Base-by-base conservation (phyloP, 2,797 vertebrate genomes). In the Jordanella pulchra region DNA sequence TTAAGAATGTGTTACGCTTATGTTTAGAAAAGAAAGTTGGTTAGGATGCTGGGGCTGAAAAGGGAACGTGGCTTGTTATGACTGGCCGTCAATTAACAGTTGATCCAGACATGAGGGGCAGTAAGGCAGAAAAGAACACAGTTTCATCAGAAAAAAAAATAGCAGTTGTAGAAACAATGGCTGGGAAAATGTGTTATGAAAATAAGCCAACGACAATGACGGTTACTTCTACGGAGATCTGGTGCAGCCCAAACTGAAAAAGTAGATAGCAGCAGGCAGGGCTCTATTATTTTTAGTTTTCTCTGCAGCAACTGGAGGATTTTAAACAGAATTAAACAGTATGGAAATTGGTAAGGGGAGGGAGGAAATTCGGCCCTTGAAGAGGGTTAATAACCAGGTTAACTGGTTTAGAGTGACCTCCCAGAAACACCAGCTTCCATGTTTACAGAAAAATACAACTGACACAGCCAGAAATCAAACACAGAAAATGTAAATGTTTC, bases 81-180 rank as follows among this genome's bases (percentile, higher is more conserved):
- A 93, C 94, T 95, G 90, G 89, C 92, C 94, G 94, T 94, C 94
- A 94, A 93, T 94, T 94, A 93, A 86, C 91, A 90, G 93, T 89
- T 92, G 89, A 91, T 94, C 93, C 90, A 90, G 88, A 89, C 84
- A 87, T 75, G 86, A 92, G 88, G 91, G 90, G 92, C 91, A 89
- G 80, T 27, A 74, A 92, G 84, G 89, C 84, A 78, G 39, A 76
- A 65, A 72, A 71, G 28, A 75, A 76, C 92, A 88, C 7, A 48
- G 85, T 94, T 93, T 94, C 92, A 93, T 91, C 93, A 93, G 89
- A 93, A 89, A 83, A 82, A n/a, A 39, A 84, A 81, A 78, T 78
- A 85, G 81, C 76, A 86, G 80, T 18, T 30, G 87, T 84, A 91
- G 84, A 83, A 85, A 90, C 86, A 73, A 79, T 83, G 78, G 81